These are phyloP conservation scores for Megalopta genalis DNA, from an alignment of 1,140 invertebrate genomes.

Conservation along the genomic window DNA sequence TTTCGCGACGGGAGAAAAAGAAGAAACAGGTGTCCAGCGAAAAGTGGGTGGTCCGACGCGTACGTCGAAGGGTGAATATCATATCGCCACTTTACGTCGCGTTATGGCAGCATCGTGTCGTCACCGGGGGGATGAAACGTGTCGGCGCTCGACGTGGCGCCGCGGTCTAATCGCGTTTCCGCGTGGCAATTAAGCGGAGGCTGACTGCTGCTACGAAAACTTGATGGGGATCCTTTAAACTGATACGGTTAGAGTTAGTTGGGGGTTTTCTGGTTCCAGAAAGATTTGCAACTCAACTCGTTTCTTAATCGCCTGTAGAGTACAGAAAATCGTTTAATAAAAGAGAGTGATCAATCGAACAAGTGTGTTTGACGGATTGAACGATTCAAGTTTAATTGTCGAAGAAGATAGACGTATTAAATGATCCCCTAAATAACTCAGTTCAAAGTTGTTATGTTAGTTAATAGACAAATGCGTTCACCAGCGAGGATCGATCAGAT, in stretches of 20 bases:
- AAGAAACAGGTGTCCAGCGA: conserved; percentile 69
- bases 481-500: too few relatives aligned
- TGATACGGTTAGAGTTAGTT: neutral
- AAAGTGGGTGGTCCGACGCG: conserved; percentile 62
- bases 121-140: conserved; percentile 8
- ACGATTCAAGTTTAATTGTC: too few relatives aligned
- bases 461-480: too few relatives aligned
- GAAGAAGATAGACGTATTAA: too few relatives aligned
- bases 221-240: conserved; percentile 22
- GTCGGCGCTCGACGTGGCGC: conserved; percentile 10
- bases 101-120: conserved; percentile 51
- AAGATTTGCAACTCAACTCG: neutral
- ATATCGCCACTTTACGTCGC: conserved; percentile 67
- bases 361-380: too few relatives aligned
- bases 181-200: conserved; percentile 54
- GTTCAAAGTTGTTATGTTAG: too few relatives aligned
- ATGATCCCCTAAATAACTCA: too few relatives aligned
- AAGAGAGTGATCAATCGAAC: too few relatives aligned
- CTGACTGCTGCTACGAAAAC: conserved; percentile 46
- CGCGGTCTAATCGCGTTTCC: conserved; percentile 55
- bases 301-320: too few relatives aligned
- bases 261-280: too few relatives aligned
- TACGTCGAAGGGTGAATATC: conserved; percentile 65
- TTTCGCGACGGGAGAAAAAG: neutral
- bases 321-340: too few relatives aligned